phyloP scores from a whole-genome alignment of 2,113 vertebrate species.

The Cottus gobio region DNA sequence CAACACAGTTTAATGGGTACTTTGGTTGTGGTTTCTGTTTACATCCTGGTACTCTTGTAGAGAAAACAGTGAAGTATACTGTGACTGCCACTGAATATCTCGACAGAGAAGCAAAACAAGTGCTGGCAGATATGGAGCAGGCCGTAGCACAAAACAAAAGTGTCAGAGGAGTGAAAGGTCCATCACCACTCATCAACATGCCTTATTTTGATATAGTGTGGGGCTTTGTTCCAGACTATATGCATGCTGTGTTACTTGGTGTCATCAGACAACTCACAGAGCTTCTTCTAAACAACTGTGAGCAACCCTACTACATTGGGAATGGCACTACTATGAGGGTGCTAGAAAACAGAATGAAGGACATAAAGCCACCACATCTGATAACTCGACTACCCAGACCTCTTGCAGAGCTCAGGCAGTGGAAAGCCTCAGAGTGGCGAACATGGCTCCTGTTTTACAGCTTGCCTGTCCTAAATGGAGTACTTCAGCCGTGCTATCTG shows the following conservation, averaged over 20 bases:
- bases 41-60: background rate
- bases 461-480: background rate
- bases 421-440: conserved; percentile 7
- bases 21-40: background rate
- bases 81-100: background rate
- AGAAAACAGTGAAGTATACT: background rate
- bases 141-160: background rate
- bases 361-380: background rate
- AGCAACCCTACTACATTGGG: background rate
- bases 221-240: background rate
- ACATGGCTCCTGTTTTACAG: background rate
- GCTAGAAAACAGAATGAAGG: background rate
- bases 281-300: background rate
- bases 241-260: background rate
- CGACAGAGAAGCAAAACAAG: background rate
- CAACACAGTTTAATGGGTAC: background rate
- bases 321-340: background rate
- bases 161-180: background rate
- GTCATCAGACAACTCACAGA: background rate
- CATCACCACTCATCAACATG: conserved; percentile 7
- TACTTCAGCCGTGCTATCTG: background rate
- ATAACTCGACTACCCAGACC: conserved; percentile 3
- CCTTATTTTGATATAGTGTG: background rate
- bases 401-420: background rate
- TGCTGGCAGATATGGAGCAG: background rate